Percentiles rank a stretch among this genome's conserved stretches.
Evolutionary conservation across 64 coral and sea anemone genomes (phyloP).

Genomic region (Actinia tenebrosa): DNA sequence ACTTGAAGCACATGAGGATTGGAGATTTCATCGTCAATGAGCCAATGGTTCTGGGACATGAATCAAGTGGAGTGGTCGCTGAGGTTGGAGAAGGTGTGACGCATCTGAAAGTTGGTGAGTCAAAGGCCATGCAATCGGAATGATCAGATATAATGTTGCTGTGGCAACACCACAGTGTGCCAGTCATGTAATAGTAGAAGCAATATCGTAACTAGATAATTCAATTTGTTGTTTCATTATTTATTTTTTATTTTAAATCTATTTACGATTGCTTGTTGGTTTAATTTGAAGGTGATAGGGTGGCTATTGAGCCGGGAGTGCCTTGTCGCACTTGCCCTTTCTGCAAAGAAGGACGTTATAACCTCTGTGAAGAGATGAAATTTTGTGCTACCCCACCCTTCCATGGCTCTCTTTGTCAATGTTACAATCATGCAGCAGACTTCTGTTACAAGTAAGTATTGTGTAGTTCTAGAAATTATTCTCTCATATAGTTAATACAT

Average conservation of each 20-base stretch:
- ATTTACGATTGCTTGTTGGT: not conserved
- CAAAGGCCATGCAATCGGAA: no score
- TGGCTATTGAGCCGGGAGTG: constrained; percentile 90
- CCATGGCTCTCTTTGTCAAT: constrained; percentile 84
- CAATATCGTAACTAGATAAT: no score
- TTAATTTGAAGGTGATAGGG: constrained; percentile 71
- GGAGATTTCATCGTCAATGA: constrained; percentile 82
- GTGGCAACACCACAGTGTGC: no score
- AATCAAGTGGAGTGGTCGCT: constrained; percentile 65
- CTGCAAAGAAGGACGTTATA: constrained; percentile 91
- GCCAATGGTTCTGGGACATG: constrained; percentile 93
- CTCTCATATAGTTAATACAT: no score
- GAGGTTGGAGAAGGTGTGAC: constrained; percentile 85
- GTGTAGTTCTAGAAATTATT: no score
- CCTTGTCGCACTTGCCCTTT: constrained; percentile 70
- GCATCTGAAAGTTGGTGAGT: constrained; percentile 79
- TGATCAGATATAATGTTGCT: no score
- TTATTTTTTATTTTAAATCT: no score
- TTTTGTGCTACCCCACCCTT: constrained; percentile 87
- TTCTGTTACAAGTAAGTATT: constrained; percentile 92
- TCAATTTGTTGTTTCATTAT: no score
- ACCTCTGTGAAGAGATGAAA: constrained; percentile 79
- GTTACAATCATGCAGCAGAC: constrained; percentile 82
- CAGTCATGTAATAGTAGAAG: no score
- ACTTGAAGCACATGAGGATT: constrained; percentile 71